These are phyloP conservation scores for Siderastrea siderea DNA, from an alignment of 92 coral and sea anemone genomes.

Conservation along the genomic window DNA sequence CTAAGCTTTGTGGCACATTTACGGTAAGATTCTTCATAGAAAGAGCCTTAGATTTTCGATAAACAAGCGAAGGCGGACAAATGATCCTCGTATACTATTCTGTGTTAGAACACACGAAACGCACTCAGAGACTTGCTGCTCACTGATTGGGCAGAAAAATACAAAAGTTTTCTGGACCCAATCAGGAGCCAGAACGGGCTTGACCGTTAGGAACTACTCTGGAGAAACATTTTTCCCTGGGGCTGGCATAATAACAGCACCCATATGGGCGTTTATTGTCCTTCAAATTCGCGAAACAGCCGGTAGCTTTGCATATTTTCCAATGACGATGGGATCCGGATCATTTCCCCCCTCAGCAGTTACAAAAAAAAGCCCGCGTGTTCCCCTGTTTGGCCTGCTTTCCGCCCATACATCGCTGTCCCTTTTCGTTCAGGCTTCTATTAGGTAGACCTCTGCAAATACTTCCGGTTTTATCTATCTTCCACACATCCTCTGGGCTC, in stretches of 20 bases:
- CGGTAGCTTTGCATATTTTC: conserved; percentile 61
- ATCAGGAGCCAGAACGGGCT: too few relatives aligned
- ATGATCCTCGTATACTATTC: too few relatives aligned
- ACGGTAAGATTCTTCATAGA: too few relatives aligned
- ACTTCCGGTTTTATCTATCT: conserved; percentile 76
- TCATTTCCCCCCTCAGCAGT: conserved; percentile 75
- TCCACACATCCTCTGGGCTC: conserved; percentile 72
- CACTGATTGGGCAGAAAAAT: too few relatives aligned
- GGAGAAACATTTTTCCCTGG: conserved; percentile 7
- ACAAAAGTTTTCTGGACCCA: too few relatives aligned
- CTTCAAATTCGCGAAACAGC: conserved; percentile 64
- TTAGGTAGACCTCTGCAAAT: conserved; percentile 72
- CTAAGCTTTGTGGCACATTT: too few relatives aligned
- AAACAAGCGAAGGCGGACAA: too few relatives aligned
- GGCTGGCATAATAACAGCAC: conserved; percentile 71
- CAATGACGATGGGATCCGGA: conserved; percentile 71
- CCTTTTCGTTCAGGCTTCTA: conserved; percentile 51
- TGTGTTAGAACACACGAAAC: too few relatives aligned
- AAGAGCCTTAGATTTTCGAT: too few relatives aligned
- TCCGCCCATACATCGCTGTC: conserved; percentile 47
- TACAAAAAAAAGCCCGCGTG: conserved; percentile 76
- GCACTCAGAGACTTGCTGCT: too few relatives aligned
- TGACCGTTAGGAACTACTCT: too few relatives aligned
- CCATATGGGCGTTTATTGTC: conserved; percentile 63
- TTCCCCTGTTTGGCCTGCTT: conserved; percentile 65